Percentiles rank a stretch among this genome's conserved stretches.
Evolutionary conservation across 2,797 vertebrate species (phyloP).

Genomic region (Thaleichthys pacificus): DNA sequence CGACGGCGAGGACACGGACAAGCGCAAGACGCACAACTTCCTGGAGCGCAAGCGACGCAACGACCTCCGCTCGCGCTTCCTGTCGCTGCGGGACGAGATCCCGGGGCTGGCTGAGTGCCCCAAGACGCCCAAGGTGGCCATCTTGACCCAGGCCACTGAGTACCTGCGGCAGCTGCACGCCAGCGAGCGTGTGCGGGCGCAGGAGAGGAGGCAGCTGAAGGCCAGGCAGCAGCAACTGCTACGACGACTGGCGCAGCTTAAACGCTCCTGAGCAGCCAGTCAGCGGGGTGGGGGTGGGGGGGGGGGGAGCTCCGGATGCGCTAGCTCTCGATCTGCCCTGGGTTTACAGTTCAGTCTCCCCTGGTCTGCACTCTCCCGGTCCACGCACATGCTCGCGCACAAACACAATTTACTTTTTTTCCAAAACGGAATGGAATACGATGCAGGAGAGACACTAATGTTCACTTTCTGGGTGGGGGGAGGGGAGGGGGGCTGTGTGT

Average conservation of each 20-base stretch:
- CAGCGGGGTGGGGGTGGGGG: background rate
- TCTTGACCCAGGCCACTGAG: conserved; percentile 86
- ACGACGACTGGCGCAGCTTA: conserved; percentile 85
- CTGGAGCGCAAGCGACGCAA: conserved; percentile 89
- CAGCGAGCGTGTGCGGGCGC: conserved; percentile 80
- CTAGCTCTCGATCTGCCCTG: background rate
- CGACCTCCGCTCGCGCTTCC: conserved; percentile 87
- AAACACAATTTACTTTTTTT: conserved; percentile 18
- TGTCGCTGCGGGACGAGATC: conserved; percentile 87
- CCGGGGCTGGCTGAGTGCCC: conserved; percentile 84
- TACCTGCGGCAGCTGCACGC: conserved; percentile 84
- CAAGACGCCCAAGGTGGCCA: conserved; percentile 91
- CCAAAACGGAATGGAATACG: conserved; percentile 36
- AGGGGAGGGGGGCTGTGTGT: conserved; percentile 51
- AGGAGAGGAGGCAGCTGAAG: conserved; percentile 87
- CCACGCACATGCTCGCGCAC: background rate
- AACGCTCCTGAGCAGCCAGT: conserved; percentile 70
- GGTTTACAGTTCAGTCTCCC: background rate
- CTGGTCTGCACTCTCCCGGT: conserved; percentile 8
- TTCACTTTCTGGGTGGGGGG: conserved; percentile 60
- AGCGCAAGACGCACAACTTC: conserved; percentile 90
- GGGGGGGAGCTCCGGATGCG: background rate
- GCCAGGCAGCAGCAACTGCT: conserved; percentile 83
- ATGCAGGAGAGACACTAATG: conserved; percentile 62
- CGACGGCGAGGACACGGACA: conserved; percentile 89